A percentile compares a stretch with the other conserved stretches of the same genome.
phyloP scores from a whole-genome alignment of 2,888 invertebrate genomes.

The Ennomos quercinarius region DNA sequence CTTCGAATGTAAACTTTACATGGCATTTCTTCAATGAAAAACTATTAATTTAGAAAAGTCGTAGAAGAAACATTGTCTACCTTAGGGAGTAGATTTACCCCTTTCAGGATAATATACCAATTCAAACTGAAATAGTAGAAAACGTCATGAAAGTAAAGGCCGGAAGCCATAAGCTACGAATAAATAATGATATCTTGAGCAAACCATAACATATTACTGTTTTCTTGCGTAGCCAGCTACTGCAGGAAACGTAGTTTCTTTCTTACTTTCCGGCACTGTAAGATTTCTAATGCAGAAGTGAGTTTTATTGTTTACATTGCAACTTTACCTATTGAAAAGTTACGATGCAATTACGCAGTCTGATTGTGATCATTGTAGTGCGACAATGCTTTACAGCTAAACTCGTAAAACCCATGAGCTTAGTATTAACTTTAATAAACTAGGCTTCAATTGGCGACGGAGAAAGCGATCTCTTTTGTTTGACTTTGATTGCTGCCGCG shows the following conservation, averaged over 20 bases:
- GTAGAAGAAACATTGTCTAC: no score
- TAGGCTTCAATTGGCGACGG: background rate
- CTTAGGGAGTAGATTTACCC: no score
- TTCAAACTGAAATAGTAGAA: no score
- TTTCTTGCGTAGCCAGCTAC: constrained; percentile 7
- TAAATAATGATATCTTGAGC: background rate
- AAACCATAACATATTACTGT: constrained; percentile 14
- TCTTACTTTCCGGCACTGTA: constrained; percentile 12
- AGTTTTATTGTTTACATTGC: constrained; percentile 11
- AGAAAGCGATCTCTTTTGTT: constrained; percentile 11
- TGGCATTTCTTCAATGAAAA: no score
- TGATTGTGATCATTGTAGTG: constrained; percentile 21
- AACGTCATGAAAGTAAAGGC: background rate
- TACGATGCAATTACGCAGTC: constrained; percentile 9
- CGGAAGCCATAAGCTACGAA: background rate
- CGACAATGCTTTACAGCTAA: constrained; percentile 5
- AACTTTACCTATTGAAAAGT: constrained; percentile 14
- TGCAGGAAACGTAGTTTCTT: constrained; percentile 28
- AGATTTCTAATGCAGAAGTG: constrained; percentile 31
- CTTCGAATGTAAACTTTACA: no score
- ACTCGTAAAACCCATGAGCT: constrained; percentile 8
- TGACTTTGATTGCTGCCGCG: constrained; percentile 7
- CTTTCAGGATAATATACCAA: no score
- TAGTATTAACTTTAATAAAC: constrained; percentile 2
- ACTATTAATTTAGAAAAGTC: no score